Evolutionary conservation across 2,113 vertebrate species (phyloP), one percentile per base, ranked within the genome.

Genomic region (Nycticryphes semicollaris): DNA sequence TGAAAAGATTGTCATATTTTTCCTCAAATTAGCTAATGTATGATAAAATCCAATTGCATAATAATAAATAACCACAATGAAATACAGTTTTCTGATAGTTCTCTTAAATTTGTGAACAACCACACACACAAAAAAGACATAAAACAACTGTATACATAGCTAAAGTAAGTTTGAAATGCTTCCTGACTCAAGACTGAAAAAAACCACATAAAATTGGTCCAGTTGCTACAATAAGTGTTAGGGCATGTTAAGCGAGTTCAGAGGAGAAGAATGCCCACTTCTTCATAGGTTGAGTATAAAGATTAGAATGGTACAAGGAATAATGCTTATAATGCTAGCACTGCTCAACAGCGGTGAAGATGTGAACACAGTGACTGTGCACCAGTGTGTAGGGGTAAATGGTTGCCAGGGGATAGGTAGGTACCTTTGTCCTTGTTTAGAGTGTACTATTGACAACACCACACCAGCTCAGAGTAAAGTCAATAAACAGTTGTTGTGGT

Each of bases 401-500:
- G 9, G 5, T n/a, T 76, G 17, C 30, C 23, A 41, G 51, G 8
- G 18, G 8, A 47, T 57, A 73, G 37, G 33, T n/a, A 53, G 17
- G 9, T 15, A 43, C 14, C 10, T 70, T 28, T 87, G 15, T 30
- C 39, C n/a, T 1, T 0, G 7, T n/a, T 75, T 39, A 12, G 21
- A 14, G 1, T 24, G 4, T 33, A 51, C 22, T 75, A 81, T 41
- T n/a, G 20, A 7, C 25, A 39, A 37, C 0, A 1, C 4, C 27
- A 37, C 0, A 1, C 4, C 27, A 57, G 8, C 6, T 54, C 64
- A n/a, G 4, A 59, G 12, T 1, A 81, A 21, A 56, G 10, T 54
- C 33, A 77, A 9, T 10, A 76, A 78, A 54, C 56, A 13, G 3
- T 37, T 77, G 9, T 15, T 23, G 18, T 54, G 50, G 24, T 77